These are phyloP conservation scores for Pampus argenteus DNA, from an alignment of 2,797 vertebrate genomes.

Conservation along the genomic window DNA sequence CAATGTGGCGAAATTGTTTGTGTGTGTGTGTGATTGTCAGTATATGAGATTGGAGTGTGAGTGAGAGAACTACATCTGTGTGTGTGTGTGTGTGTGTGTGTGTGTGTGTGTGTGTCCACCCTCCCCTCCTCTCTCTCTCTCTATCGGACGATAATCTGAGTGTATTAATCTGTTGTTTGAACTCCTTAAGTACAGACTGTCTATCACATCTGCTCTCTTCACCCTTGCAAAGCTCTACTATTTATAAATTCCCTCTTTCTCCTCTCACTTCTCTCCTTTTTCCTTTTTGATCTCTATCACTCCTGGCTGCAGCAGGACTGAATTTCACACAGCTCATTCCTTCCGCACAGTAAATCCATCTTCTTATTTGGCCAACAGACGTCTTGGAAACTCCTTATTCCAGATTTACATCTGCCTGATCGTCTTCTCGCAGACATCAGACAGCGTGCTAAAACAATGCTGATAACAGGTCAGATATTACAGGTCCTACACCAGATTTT, in stretches of 20 bases:
- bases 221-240: constrained; percentile 79
- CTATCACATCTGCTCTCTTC: constrained; percentile 87
- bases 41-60: constrained; percentile 24
- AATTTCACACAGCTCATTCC: constrained; percentile 40
- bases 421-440: constrained; percentile 25
- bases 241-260: constrained; percentile 72
- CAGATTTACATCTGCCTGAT: constrained; percentile 35
- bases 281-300: constrained; percentile 39
- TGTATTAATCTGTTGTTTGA: constrained; percentile 89
- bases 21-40: constrained; percentile 12
- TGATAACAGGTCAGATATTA: constrained; percentile 1
- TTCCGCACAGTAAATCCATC: constrained; percentile 48
- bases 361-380: constrained; percentile 43
- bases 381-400: constrained; percentile 33
- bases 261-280: constrained; percentile 18
- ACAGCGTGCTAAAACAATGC: constrained; percentile 6
- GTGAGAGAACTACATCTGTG: constrained; percentile 5
- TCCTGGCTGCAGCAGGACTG: constrained; percentile 33
- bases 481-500: background rate
- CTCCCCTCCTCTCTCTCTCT: constrained; percentile 20
- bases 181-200: constrained; percentile 86
- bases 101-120: constrained; percentile 21
- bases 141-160: constrained; percentile 81
- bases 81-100: background rate
- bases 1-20: background rate